A percentile compares a stretch with the other conserved stretches of the same genome.
Evolutionary conservation across 2,113 vertebrate species (phyloP).

Genomic region (Scalopus aquaticus): DNA sequence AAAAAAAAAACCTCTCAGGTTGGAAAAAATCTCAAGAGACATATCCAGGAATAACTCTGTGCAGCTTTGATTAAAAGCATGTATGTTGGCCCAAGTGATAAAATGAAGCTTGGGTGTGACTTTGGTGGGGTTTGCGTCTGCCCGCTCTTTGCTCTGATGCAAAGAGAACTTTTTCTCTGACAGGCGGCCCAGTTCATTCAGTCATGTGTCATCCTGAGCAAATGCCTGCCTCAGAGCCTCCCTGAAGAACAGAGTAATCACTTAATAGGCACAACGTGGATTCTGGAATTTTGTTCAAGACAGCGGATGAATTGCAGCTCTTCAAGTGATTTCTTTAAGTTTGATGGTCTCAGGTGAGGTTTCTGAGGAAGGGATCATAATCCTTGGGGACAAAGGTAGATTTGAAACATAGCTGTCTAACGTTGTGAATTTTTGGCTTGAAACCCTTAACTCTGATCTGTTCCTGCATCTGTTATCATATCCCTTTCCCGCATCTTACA

Average conservation of each 20-base stretch:
- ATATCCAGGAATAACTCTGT: neutral
- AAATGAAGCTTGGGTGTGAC: neutral
- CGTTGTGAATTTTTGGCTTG: constrained; percentile 3
- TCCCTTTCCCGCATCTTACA: neutral
- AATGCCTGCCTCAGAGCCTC: constrained; percentile 41
- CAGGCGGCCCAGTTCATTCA: neutral
- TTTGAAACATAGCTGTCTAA: constrained; percentile 33
- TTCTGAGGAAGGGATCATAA: neutral
- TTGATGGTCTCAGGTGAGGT: neutral
- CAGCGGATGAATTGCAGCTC: constrained; percentile 12
- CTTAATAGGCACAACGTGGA: neutral
- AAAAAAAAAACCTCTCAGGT: neutral
- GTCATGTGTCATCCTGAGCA: neutral
- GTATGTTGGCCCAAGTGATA: neutral
- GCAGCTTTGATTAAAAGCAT: constrained; percentile 11
- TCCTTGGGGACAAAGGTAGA: constrained; percentile 23
- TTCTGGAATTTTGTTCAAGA: constrained; percentile 67
- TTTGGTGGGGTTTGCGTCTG: neutral
- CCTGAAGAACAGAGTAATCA: constrained; percentile 46
- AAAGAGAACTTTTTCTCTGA: constrained; percentile 68
- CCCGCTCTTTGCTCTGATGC: neutral
- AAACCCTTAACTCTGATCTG: constrained; percentile 48
- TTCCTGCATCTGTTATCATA: constrained; percentile 40
- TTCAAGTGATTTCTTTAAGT: neutral
- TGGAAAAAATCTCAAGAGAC: constrained; percentile 57